Base-by-base conservation (phyloP, 2,888 invertebrate species). In the Cataglyphis cursor region DNA sequence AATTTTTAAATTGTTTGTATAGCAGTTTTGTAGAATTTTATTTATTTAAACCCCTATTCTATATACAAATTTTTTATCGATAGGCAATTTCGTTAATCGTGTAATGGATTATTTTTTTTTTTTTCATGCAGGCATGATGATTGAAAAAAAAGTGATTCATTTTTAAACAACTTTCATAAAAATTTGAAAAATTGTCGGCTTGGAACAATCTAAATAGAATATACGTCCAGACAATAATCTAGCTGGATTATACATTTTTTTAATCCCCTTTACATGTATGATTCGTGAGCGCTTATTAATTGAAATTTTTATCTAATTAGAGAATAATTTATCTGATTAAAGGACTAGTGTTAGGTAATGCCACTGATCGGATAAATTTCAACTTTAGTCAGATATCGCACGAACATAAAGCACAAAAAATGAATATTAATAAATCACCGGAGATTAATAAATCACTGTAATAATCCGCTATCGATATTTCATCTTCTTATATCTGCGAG, bases 71-170 rank as follows among this genome's bases (percentile, higher is more conserved):
- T 41, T 65, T 66, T 76, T 62, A 76, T 76, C 28, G n/a, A 38
- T 51, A n/a, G 31, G 18, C 64, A 65, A 75, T 65, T 75, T 75
- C 12, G 24, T 65, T 75, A 75, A 75, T 54, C 51, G 51, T 31
- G n/a, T 75, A 64, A 64, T 24, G 59, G 61, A 62, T 74, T 74
- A 73, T 44, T 21, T 1, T 28, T 28, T 18, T 18, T 48, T 44
- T 61, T 64, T 65, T n/a, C n/a, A 15, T 4, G 21, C 44, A 18
- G 24, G 8, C 12, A 54, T n/a, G 31, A 3, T 38, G 24, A 65
- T 65, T 76, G 65, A 24, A 54, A 76, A 75, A 38, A 38, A 76
- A 28, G 38, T 35, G 12, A 66, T 54, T 38, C 24, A 66, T 65
- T 76, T 54, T 24, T 38, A 35, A 75, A 51, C 10, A 12, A 66